Base-by-base conservation (phyloP, 2,888 invertebrate genomes). In the Venustoraphidia nigricollis region DNA sequence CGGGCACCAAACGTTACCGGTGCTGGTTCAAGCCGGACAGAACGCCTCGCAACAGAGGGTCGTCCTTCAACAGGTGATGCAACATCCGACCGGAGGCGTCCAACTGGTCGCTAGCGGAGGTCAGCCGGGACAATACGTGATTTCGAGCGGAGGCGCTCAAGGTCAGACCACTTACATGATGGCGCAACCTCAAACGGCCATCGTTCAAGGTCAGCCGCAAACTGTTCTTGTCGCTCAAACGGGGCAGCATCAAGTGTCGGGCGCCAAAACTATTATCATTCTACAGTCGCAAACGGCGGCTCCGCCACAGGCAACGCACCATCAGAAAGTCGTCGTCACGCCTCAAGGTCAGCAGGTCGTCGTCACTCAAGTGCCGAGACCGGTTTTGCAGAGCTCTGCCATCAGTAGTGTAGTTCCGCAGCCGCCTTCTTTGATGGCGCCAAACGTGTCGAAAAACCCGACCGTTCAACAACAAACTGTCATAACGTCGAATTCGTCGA, bases 181-280 rank as follows among this genome's bases (percentile, higher is more conserved):
- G 10, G 79, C 81, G 0, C 81, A 81, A 55, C 77, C 78, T 9
- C 76, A 75, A 52, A 74, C 75, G 1, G 74, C 74, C 0, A 60
- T 76, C 35, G 74, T 75, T 1, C 74, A 76, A 53, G 76, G 76
- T 1, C 76, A 76, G 56, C 69, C 72, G 1, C 77, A 78, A 55
- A 80, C 81, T 0, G 74, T 82, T 1, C 62, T 82, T 2, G 75
- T 82, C 0, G 77, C 81, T 1, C 81, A 81, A 57, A 75, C 80
- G 1, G 69, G 77, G 0, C 81, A 81, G 55, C 81, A 81, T 51
- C 75, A 75, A 53, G 77, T 76, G 1, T 71, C 77, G 1, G 74
- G 74, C 3, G 71, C 79, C 1, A 82, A 82, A 57, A 83, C 82
- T 1, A 82, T 82, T 35, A 83, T 83, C 43, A 76, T 83, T 45